Evolutionary conservation across 2,888 invertebrate species (phyloP), one percentile per base, ranked within the genome.

Genomic region (Apocheima hispidaria): DNA sequence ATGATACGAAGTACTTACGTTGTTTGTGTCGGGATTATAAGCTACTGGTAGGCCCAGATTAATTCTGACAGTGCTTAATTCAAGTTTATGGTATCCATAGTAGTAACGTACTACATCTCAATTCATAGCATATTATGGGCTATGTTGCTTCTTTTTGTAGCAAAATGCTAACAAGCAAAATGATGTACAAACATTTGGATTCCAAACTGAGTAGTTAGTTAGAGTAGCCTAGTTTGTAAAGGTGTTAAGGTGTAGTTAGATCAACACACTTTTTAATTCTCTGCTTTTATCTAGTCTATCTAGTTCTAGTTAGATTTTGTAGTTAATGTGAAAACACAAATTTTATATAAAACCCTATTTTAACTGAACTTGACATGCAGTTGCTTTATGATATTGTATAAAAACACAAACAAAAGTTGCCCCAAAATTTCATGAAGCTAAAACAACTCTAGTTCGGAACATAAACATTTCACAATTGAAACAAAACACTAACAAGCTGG

Each of bases 11-110:
- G 48, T 33, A 33, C 20, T 33, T 36, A 36, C 14, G 21, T 41
- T 35, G 55, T 58, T 40, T 52, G 35, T 35, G 44, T 23, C 16
- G 50, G 53, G 61, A 59, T 61, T 49, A 40, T 53, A 51, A 51
- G 51, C 41, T 66, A 64, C 62, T 50, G 61, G 48, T 54, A 55
- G 50, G 33, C 55, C 38, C 44, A 35, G 52, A 50, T 59, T 35
- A 54, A 52, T 33, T 53, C 40, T 53, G 38, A 40, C 48, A 26
- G 36, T 23, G 50, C 35, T 21, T 40, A 41, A 26, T 23, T 44
- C 35, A 50, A 54, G 35, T 36, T n/a, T 40, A 16, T 3, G 18
- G 9, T 20, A 18, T 38, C 10, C n/a, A n/a, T n/a, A 41, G 12
- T 23, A 23, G 41, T 23, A 21, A 21, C 23, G 23, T 12, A 23